Evolutionary conservation across 2,113 vertebrate species (phyloP).

Genomic region (Pedetes capensis): DNA sequence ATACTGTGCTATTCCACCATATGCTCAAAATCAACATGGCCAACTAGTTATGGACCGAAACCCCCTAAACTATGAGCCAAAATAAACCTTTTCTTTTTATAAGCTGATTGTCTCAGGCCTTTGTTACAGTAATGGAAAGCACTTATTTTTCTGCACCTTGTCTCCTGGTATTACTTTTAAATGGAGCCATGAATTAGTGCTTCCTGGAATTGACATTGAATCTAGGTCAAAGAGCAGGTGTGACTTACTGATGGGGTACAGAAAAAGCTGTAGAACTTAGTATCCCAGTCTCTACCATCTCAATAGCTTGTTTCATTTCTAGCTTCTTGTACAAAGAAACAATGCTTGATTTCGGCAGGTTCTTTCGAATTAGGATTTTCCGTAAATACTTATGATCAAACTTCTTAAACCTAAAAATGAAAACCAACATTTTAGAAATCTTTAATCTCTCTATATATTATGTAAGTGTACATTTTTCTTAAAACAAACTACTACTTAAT

Average conservation of each 20-base stretch:
- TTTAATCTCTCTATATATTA: neutral
- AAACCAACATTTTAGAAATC: slow-evolving; percentile 7
- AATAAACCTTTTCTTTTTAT: neutral
- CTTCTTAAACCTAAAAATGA: slow-evolving; percentile 90
- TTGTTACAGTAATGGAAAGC: neutral
- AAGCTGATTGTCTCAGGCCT: neutral
- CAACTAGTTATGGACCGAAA: neutral
- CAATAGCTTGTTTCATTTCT: slow-evolving; percentile 94
- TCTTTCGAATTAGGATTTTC: slow-evolving; percentile 90
- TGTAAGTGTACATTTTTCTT: neutral
- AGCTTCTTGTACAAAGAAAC: slow-evolving; percentile 96
- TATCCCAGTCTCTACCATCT: slow-evolving; percentile 90
- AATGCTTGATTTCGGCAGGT: slow-evolving; percentile 92
- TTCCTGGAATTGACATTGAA: neutral
- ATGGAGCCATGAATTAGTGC: neutral
- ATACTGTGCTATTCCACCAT: too few relatives aligned
- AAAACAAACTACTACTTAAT: slow-evolving; percentile 3
- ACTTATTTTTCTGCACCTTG: neutral
- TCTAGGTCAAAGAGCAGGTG: neutral
- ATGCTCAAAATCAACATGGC: neutral
- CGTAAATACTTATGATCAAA: slow-evolving; percentile 93
- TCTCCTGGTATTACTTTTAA: neutral
- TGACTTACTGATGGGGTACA: slow-evolving; percentile 84
- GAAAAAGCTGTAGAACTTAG: slow-evolving; percentile 83
- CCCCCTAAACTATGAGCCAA: neutral